Conservation (phyloP, 2,888 invertebrate species). For the Cacoxenus indagator region DNA sequence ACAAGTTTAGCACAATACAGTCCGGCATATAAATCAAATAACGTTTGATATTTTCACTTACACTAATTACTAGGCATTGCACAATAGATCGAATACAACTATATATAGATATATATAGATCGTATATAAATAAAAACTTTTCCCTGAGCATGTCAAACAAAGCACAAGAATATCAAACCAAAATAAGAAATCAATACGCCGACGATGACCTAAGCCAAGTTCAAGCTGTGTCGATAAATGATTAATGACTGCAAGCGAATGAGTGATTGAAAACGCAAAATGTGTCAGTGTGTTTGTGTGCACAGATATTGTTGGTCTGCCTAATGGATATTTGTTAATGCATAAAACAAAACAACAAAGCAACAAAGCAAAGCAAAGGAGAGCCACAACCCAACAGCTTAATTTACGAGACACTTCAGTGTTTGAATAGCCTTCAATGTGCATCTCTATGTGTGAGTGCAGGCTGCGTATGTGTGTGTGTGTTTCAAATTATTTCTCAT, state of each 20-base stretch:
- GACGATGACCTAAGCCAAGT: background rate
- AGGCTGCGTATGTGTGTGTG: too few relatives aligned
- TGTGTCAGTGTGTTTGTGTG: too few relatives aligned
- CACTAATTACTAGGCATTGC: slow-evolving; percentile 2
- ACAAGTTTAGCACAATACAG: background rate
- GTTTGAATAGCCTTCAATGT: too few relatives aligned
- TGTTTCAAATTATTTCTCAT: too few relatives aligned
- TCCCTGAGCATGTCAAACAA: background rate
- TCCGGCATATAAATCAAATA: background rate
- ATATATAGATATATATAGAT: background rate
- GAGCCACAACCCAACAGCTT: too few relatives aligned
- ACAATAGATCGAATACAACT: too few relatives aligned
- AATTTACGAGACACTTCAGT: too few relatives aligned
- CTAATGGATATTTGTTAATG: slow-evolving; percentile 11
- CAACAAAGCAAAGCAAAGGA: too few relatives aligned
- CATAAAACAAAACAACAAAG: background rate
- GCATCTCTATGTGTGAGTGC: too few relatives aligned
- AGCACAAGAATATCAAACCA: background rate
- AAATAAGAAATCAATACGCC: background rate
- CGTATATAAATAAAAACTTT: background rate
- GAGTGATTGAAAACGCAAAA: background rate
- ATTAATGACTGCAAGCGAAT: slow-evolving; percentile 4
- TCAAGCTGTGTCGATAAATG: background rate
- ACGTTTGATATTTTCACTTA: slow-evolving; percentile 5
- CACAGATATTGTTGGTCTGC: background rate